Evolutionary conservation across 92 coral and sea anemone genomes (phyloP), one percentile per base, ranked within the genome.

Genomic region (Ricordea florida): DNA sequence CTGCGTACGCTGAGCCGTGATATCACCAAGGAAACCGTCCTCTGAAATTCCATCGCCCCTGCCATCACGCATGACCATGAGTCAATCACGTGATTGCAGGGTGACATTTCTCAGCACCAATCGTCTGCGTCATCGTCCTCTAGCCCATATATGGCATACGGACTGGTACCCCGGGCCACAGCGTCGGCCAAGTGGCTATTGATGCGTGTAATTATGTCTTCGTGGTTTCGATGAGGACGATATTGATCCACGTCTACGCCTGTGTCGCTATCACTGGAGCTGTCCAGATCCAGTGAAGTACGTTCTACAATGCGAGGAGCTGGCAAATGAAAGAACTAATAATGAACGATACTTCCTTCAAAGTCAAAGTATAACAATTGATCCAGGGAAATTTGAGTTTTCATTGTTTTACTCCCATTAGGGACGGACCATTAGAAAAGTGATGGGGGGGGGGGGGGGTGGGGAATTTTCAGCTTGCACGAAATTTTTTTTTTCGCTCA

Each of bases 61-160:
- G 41, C 10, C 11, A 29, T 41, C 21, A 56, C 33, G 10, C 20
- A 43, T 36, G 24, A 23, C 22, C 15, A 36, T 24, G n/a, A 10
- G 56, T 42, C 17, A n/a, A 5, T 18, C n/a, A 1, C 28, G 13
- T 5, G 14, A n/a, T 44, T 24, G 31, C 4, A 45, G 4, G 30
- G 20, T 18, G 24, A 50, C 16, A 9, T 15, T 24, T 41, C 28
- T 75, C 62, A 96, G 83, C 99, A 96, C 99, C 99, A 96, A 55
- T 96, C 99, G 47, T 87, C 93, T 28, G 87, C 99, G 52, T 96
- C 99, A 41, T 96, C 93, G 26, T 90, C 97, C 34, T 85, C 94
- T 81, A 96, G 36, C 5, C 97, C 99, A 71, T 92, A 96, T 57
- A 89, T 81, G 67, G 91, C 92, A 69, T 92, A 92, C 20, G 97